A percentile compares a stretch with the other conserved stretches of the same genome.
Evolutionary conservation across 2,797 vertebrate species (phyloP).

Genomic region (Silurus aristotelis): DNA sequence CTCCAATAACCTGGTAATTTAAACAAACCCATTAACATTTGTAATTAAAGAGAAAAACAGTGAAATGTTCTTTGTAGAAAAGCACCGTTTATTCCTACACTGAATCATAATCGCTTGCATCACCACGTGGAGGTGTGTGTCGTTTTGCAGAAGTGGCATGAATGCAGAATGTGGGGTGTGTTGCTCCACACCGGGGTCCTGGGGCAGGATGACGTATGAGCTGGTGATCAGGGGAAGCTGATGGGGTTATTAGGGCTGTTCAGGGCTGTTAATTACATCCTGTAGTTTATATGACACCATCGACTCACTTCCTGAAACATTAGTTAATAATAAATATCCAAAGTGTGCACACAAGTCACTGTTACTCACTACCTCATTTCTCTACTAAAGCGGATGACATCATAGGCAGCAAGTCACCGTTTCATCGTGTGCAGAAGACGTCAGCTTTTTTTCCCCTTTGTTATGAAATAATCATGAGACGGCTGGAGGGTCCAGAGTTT

Average conservation of each 20-base stretch:
- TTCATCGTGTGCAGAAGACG: too few species aligned
- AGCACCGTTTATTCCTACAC: constrained; percentile 30
- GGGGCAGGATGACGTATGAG: too few species aligned
- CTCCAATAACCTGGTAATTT: background rate
- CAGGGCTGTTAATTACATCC: background rate
- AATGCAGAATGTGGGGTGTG: too few species aligned
- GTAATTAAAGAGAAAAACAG: background rate
- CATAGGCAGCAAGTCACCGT: too few species aligned
- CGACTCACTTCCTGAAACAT: background rate
- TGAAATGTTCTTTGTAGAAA: constrained; percentile 13
- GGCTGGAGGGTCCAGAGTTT: too few species aligned
- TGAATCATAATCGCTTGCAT: background rate
- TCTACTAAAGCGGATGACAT: too few species aligned
- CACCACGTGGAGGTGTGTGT: background rate
- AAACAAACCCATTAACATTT: background rate
- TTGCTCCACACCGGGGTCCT: too few species aligned
- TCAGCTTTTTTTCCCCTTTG: too few species aligned
- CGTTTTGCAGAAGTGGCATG: background rate
- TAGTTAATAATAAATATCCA: background rate
- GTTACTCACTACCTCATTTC: background rate
- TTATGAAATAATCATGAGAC: too few species aligned
- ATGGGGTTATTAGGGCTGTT: background rate
- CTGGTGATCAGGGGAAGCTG: too few species aligned
- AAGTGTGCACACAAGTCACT: too few species aligned
- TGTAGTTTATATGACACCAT: background rate